phyloP scores from a whole-genome alignment of 2,888 invertebrate genomes.

The Macrosoma leucophasiata region DNA sequence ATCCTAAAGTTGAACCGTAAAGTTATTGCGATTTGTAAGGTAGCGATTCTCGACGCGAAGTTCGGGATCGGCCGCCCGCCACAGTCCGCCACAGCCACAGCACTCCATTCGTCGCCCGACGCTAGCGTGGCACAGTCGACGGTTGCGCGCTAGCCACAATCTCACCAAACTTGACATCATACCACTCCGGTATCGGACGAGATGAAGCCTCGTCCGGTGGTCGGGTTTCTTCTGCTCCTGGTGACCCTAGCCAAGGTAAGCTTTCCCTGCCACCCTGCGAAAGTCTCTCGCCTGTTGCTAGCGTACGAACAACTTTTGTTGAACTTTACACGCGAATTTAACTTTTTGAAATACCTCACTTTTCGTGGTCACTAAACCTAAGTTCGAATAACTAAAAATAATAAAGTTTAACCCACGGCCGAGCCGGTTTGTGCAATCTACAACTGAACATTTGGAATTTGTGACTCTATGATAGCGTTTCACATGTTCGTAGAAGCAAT shows the following conservation, averaged over 20 bases:
- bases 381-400: slow-evolving; percentile 20
- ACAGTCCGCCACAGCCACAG: slow-evolving; percentile 20
- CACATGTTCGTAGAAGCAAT: too few species aligned
- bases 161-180: slow-evolving; percentile 46
- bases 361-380: slow-evolving; percentile 11
- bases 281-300: slow-evolving; percentile 11
- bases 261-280: slow-evolving; percentile 16
- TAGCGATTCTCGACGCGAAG: too few species aligned
- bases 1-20: slow-evolving; percentile 35
- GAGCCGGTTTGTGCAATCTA: slow-evolving; percentile 23
- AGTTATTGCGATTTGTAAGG: slow-evolving; percentile 38
- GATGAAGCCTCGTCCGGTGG: slow-evolving; percentile 52
- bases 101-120: slow-evolving; percentile 57
- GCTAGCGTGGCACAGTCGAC: slow-evolving; percentile 55
- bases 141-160: slow-evolving; percentile 44
- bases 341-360: slow-evolving; percentile 8
- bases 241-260: slow-evolving; percentile 34
- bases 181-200: slow-evolving; percentile 33
- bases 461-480: slow-evolving; percentile 14
- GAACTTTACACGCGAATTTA: slow-evolving; percentile 19
- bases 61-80: too few species aligned
- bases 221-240: slow-evolving; percentile 44
- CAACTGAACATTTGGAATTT: slow-evolving; percentile 13
- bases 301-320: slow-evolving; percentile 15
- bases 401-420: slow-evolving; percentile 18